Percentiles rank a stretch among this genome's conserved stretches.
These are phyloP conservation scores for Beroe forskalii DNA, from an alignment of 37 sponge, comb jelly and placozoan genomes.

Conservation along the genomic window DNA sequence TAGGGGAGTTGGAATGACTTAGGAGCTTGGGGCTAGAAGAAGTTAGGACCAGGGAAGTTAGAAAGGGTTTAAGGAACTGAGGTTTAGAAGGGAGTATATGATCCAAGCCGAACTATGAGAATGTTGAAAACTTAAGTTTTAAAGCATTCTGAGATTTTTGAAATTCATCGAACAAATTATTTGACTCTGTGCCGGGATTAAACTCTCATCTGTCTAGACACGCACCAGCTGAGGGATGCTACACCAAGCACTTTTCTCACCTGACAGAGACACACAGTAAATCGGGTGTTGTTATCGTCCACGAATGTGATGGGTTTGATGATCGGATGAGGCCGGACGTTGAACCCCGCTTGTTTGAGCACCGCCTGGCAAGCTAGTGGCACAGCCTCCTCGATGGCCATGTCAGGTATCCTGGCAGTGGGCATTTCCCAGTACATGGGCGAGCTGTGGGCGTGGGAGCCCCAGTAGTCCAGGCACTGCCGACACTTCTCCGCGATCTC, in stretches of 20 bases:
- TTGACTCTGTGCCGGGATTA: too few species aligned
- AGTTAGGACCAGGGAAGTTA: neutral
- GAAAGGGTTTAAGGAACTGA: too few species aligned
- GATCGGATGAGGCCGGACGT: slow-evolving; percentile 51
- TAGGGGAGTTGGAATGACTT: too few species aligned
- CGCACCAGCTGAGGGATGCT: too few species aligned
- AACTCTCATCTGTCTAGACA: too few species aligned
- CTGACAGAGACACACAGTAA: slow-evolving; percentile 59
- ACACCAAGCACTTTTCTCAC: too few species aligned
- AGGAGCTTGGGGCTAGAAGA: too few species aligned
- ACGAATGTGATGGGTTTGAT: slow-evolving; percentile 54
- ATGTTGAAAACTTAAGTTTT: too few species aligned
- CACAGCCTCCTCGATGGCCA: slow-evolving; percentile 6
- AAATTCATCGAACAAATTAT: too few species aligned
- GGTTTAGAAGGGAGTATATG: too few species aligned
- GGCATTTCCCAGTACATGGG: slow-evolving; percentile 61
- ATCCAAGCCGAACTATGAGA: too few species aligned
- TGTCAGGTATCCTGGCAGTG: neutral
- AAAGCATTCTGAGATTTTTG: too few species aligned
- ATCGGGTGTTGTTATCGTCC: slow-evolving; percentile 4
- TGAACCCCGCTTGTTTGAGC: slow-evolving; percentile 52
- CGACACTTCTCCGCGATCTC: slow-evolving; percentile 62
- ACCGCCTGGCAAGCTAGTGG: slow-evolving; percentile 24
- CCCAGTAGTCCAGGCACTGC: slow-evolving; percentile 53
- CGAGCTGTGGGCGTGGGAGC: slow-evolving; percentile 8